These are phyloP conservation scores for Eupithecia vulgata DNA, from an alignment of 2,888 invertebrate species.

Conservation along the genomic window DNA sequence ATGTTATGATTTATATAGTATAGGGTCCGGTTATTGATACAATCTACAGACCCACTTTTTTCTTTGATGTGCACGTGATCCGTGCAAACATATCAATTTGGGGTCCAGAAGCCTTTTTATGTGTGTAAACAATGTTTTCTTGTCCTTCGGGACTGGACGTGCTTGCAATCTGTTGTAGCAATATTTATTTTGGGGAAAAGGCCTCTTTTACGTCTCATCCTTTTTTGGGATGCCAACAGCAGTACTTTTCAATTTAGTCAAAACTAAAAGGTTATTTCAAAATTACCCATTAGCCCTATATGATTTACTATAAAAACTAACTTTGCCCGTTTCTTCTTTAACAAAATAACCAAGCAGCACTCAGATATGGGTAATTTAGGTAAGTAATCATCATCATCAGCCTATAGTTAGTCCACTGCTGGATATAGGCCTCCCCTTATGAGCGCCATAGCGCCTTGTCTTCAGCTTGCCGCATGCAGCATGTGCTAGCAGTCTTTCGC, in stretches of 20 bases:
- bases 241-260: background rate
- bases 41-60: slow-evolving; percentile 68
- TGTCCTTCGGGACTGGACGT: slow-evolving; percentile 42
- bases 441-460: too few relatives aligned
- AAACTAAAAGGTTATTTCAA: background rate
- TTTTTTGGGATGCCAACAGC: background rate
- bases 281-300: background rate
- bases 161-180: slow-evolving; percentile 42
- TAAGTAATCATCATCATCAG: too few relatives aligned
- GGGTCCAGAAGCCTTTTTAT: slow-evolving; percentile 46
- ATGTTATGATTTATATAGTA: slow-evolving; percentile 72
- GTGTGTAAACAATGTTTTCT: slow-evolving; percentile 45
- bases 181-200: slow-evolving; percentile 39
- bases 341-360: background rate
- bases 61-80: slow-evolving; percentile 72
- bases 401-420: too few relatives aligned
- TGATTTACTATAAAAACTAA: too few relatives aligned
- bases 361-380: background rate
- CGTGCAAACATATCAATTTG: slow-evolving; percentile 72
- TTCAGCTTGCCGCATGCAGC: too few relatives aligned
- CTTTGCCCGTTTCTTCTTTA: background rate
- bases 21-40: slow-evolving; percentile 70
- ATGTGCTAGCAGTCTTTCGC: too few relatives aligned
- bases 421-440: too few relatives aligned
- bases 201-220: slow-evolving; percentile 9